These are phyloP conservation scores for Melanargia galathea DNA, from an alignment of 2,888 invertebrate species.

Conservation along the genomic window DNA sequence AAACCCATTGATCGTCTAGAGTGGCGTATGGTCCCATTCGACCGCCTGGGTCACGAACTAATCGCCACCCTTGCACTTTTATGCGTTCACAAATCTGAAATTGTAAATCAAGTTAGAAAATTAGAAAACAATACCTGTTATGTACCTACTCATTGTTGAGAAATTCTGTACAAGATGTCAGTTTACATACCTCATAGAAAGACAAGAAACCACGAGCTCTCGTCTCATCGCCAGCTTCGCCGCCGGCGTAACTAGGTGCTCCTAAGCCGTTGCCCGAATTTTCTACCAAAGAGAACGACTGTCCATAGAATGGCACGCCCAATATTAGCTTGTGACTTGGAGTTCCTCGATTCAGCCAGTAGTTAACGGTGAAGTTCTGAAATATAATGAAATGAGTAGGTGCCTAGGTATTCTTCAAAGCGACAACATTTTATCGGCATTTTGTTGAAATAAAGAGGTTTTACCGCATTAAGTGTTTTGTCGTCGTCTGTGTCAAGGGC, in stretches of 20 bases:
- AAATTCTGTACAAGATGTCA: neutral
- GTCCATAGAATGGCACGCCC: conserved; percentile 95
- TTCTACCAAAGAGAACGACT: conserved; percentile 91
- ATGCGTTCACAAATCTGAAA: conserved; percentile 90
- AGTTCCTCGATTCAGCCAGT: conserved; percentile 93
- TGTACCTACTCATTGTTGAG: neutral
- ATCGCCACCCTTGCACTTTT: conserved; percentile 88
- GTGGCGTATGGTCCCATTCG: conserved; percentile 95
- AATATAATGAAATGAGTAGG: neutral
- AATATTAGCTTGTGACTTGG: conserved; percentile 89
- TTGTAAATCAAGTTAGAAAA: neutral
- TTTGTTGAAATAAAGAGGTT: conserved; percentile 36
- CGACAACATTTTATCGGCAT: neutral
- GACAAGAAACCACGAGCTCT: conserved; percentile 93
- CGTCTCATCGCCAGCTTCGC: conserved; percentile 94
- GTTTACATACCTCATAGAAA: conserved; percentile 88
- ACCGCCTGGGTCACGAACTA: conserved; percentile 89
- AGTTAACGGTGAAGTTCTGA: conserved; percentile 92
- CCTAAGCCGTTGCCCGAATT: conserved; percentile 85
- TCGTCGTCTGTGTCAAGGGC: conserved; percentile 87
- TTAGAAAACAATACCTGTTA: neutral
- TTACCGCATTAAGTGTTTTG: conserved; percentile 89
- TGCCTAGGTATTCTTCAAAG: neutral
- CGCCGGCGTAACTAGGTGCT: conserved; percentile 91
- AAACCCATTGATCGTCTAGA: conserved; percentile 94